A percentile compares a stretch with the other conserved stretches of the same genome.
These are phyloP conservation scores for Lepeophtheirus nordmannii DNA, from an alignment of 2,888 invertebrate species.

Conservation along the genomic window DNA sequence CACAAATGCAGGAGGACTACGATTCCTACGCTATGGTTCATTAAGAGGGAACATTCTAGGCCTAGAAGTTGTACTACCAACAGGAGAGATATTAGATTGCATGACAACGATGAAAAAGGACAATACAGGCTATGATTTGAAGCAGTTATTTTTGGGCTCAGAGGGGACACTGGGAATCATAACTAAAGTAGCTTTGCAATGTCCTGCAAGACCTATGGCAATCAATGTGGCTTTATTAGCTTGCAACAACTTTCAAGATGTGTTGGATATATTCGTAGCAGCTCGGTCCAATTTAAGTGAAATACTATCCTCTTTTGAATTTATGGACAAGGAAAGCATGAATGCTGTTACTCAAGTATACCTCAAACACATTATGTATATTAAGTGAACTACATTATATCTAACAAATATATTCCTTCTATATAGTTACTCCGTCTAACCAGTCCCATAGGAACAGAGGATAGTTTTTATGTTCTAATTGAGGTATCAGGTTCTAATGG, in stretches of 20 bases:
- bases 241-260: slow-evolving; percentile 53
- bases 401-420: background rate
- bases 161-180: slow-evolving; percentile 91
- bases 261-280: slow-evolving; percentile 51
- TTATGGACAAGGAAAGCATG: slow-evolving; percentile 65
- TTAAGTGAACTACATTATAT: background rate
- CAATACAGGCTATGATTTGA: slow-evolving; percentile 91
- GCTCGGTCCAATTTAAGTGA: slow-evolving; percentile 66
- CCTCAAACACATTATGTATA: background rate
- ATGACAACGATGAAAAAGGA: slow-evolving; percentile 79
- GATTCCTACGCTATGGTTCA: slow-evolving; percentile 87
- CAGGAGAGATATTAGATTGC: slow-evolving; percentile 47
- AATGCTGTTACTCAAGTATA: slow-evolving; percentile 44
- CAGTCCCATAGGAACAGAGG: slow-evolving; percentile 9
- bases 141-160: slow-evolving; percentile 90
- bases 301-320: slow-evolving; percentile 85
- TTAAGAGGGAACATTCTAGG: slow-evolving; percentile 79
- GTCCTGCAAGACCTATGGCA: slow-evolving; percentile 65
- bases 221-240: slow-evolving; percentile 77
- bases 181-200: slow-evolving; percentile 74
- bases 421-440: slow-evolving; percentile 2
- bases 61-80: slow-evolving; percentile 52
- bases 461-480: slow-evolving; percentile 65
- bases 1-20: slow-evolving; percentile 88
- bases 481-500: slow-evolving; percentile 50